Evolutionary conservation across 2,888 invertebrate species (phyloP).

Genomic region (Cerastis rubricosa): DNA sequence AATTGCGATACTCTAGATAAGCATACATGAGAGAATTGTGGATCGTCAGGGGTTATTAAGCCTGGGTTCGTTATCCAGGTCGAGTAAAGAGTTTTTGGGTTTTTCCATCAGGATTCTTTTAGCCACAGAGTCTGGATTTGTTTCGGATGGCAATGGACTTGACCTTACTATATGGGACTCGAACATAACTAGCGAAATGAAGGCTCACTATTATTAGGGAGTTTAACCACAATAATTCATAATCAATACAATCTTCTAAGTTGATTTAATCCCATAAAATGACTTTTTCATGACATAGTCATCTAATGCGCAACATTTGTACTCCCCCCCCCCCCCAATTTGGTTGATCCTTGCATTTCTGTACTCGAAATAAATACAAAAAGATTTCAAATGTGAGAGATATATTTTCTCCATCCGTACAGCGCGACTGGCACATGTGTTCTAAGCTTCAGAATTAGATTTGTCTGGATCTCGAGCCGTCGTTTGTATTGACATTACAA

Average conservation of each 20-base stretch:
- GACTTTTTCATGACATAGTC: no score
- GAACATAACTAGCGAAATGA: no score
- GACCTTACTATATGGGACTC: no score
- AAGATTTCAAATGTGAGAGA: slow-evolving; percentile 1
- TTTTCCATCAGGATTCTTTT: not conserved
- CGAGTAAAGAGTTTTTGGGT: not conserved
- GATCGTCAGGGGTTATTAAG: no score
- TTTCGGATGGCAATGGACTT: no score
- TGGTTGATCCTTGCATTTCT: not conserved
- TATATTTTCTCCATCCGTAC: not conserved
- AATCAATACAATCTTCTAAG: no score
- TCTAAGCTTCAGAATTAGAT: slow-evolving; percentile 46
- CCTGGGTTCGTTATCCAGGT: no score
- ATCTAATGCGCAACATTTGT: no score
- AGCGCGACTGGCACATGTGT: slow-evolving; percentile 45
- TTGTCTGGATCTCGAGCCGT: slow-evolving; percentile 24
- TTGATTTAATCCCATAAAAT: no score
- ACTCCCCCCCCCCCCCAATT: not conserved
- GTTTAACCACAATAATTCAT: no score
- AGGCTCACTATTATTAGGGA: no score
- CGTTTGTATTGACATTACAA: slow-evolving; percentile 41
- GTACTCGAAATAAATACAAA: not conserved
- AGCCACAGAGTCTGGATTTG: not conserved
- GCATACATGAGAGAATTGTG: no score
- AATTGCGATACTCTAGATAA: not conserved